These are phyloP conservation scores for Eueremaeus valkanovi DNA, from an alignment of 2,888 invertebrate genomes.

Conservation along the genomic window DNA sequence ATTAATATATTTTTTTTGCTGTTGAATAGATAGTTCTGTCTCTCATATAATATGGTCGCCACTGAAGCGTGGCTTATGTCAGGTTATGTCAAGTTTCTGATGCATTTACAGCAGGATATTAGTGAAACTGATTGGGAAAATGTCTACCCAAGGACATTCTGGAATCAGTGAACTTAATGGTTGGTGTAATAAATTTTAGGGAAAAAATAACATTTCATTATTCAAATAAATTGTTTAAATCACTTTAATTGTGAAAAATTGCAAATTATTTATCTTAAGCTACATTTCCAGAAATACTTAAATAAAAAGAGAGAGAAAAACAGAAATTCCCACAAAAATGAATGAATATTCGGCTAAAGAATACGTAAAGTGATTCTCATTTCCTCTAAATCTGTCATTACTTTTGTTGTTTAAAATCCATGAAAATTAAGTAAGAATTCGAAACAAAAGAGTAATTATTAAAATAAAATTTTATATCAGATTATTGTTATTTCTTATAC, in stretches of 20 bases:
- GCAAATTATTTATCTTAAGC: not conserved
- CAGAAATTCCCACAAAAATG: not conserved
- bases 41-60: not conserved
- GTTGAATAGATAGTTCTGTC: not conserved
- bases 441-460: not conserved
- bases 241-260: not conserved
- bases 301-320: not conserved
- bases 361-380: no score
- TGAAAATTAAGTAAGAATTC: not conserved
- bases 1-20: not conserved
- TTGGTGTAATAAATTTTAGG: not conserved
- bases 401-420: not conserved
- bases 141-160: not conserved
- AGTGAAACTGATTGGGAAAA: not conserved
- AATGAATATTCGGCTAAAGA: no score
- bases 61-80: slow-evolving; percentile 27
- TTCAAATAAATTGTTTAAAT: no score
- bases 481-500: not conserved
- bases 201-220: no score
- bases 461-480: not conserved
- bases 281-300: not conserved
- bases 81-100: slow-evolving; percentile 29
- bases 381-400: not conserved
- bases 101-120: not conserved
- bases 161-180: slow-evolving; percentile 11